A percentile compares a stretch with the other conserved stretches of the same genome.
phyloP scores from a whole-genome alignment of 2,113 vertebrate genomes.

The Jaculus jaculus region DNA sequence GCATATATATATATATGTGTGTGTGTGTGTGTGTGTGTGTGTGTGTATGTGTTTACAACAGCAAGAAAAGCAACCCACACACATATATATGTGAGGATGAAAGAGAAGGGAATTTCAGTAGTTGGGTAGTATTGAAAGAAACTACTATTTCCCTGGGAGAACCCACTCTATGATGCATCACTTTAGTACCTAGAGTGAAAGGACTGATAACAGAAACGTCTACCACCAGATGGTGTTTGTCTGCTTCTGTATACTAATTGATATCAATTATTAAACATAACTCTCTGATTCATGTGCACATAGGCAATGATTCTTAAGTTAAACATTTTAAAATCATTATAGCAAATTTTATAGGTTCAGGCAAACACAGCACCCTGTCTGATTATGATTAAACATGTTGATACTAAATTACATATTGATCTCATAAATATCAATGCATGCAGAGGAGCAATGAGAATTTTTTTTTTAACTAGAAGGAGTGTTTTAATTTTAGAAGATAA shows the following conservation, averaged over 20 bases:
- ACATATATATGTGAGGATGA: too few relatives aligned
- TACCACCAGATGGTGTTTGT: conserved; percentile 87
- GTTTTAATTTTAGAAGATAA: conserved; percentile 80
- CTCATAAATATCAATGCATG: conserved; percentile 82
- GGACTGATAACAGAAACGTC: conserved; percentile 66
- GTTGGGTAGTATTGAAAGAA: conserved; percentile 37
- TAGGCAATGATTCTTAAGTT: conserved; percentile 85
- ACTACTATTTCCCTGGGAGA: conserved; percentile 12
- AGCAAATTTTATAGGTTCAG: conserved; percentile 83
- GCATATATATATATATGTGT: too few relatives aligned
- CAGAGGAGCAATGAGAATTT: conserved; percentile 78
- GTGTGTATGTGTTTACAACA: too few relatives aligned
- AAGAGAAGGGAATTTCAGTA: conserved; percentile 52
- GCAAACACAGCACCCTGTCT: conserved; percentile 79
- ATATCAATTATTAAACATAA: conserved; percentile 88
- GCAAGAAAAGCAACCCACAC: too few relatives aligned
- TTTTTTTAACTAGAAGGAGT: conserved; percentile 69
- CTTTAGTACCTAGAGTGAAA: conserved; percentile 64
- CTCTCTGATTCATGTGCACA: conserved; percentile 86
- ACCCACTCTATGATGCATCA: conserved; percentile 67
- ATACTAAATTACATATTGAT: conserved; percentile 85
- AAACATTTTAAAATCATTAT: conserved; percentile 87
- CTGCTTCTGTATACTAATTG: conserved; percentile 87
- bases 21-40: too few relatives aligned
- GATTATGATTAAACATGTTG: conserved; percentile 85